Conservation (phyloP, 1,140 invertebrate species). For the Ceratosolen solmsi region DNA sequence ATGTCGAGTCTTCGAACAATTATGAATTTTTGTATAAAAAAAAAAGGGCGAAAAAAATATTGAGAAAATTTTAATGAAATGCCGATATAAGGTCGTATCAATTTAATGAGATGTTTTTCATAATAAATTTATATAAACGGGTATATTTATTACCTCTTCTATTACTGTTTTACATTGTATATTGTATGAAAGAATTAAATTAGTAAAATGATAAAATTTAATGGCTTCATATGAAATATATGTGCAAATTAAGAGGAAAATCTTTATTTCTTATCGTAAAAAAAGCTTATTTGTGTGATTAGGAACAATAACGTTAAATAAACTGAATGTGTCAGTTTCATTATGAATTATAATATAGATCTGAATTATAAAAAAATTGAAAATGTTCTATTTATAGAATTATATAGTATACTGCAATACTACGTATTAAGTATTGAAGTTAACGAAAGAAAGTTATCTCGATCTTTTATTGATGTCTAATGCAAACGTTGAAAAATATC, state of each 20-base stretch:
- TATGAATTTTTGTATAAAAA: background rate
- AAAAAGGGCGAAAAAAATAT: too few relatives aligned
- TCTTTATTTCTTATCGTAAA: background rate
- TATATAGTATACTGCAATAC: background rate
- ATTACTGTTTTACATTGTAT: background rate
- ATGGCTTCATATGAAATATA: background rate
- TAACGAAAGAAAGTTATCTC: constrained; percentile 7
- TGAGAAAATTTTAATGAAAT: background rate
- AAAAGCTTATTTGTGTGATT: background rate
- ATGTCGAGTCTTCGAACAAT: background rate
- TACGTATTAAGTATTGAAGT: background rate
- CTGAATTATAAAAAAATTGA: background rate
- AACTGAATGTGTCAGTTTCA: background rate
- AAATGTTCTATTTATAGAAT: constrained; percentile 19
- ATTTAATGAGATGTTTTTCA: background rate
- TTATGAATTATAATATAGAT: background rate
- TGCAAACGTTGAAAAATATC: background rate
- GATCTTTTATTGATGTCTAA: constrained; percentile 21
- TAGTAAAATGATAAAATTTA: background rate
- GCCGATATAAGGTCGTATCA: background rate
- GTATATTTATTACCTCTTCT: background rate
- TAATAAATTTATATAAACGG: background rate
- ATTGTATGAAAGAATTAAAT: background rate
- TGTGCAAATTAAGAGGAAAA: background rate
- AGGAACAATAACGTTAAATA: background rate